A percentile compares a stretch with the other conserved stretches of the same genome.
Evolutionary conservation across 2,113 vertebrate genomes (phyloP).

Genomic region (Sceloporus undulatus): DNA sequence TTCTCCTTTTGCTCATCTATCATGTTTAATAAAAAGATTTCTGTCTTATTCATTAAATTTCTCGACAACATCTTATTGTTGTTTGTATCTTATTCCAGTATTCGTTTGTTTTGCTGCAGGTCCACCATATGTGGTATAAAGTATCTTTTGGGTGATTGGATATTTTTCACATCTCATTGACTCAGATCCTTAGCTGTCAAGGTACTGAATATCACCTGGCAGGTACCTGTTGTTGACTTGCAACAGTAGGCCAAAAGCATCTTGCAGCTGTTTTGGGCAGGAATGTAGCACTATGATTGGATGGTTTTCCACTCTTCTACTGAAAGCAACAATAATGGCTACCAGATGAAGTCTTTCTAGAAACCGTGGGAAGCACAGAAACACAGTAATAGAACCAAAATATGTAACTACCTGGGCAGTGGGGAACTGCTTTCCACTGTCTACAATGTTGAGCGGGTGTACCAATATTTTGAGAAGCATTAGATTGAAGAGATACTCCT

Average conservation of each 20-base stretch:
- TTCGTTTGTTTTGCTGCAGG: too few species aligned
- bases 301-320: not conserved
- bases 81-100: too few species aligned
- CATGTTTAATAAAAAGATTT: too few species aligned
- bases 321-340: not conserved
- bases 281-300: not conserved
- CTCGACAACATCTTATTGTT: too few species aligned
- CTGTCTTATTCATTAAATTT: too few species aligned
- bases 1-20: too few species aligned
- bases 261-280: not conserved
- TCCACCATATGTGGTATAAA: too few species aligned
- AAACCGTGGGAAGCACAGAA: not conserved
- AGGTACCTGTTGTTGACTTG: not conserved
- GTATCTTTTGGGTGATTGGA: too few species aligned
- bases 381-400: not conserved
- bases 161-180: too few species aligned
- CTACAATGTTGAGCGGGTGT: not conserved
- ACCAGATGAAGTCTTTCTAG: not conserved
- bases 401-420: not conserved
- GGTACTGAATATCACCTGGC: not conserved
- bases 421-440: not conserved
- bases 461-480: not conserved
- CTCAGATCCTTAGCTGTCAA: too few species aligned
- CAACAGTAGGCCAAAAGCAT: not conserved
- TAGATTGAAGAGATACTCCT: not conserved